Base-by-base conservation (phyloP, 92 coral and sea anemone genomes). In the Zoanthus gigantus region DNA sequence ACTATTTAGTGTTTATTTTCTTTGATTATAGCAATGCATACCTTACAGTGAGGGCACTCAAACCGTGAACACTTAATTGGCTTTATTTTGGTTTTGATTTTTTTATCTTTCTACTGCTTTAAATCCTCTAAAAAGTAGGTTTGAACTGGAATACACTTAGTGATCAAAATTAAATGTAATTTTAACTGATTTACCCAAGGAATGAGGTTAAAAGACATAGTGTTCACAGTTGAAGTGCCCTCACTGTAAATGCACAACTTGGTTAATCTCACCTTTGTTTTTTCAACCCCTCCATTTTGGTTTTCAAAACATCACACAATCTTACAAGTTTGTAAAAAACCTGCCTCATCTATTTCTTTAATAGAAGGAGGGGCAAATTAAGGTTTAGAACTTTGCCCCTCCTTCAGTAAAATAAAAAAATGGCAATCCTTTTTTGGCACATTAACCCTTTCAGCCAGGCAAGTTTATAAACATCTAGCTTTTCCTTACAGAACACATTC, bases 271-370 rank as follows among this genome's bases (percentile, higher is more conserved):
- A 73, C 56, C 50, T 48, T 69, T 63, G 3, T 63, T 16, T 73
- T 44, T 73, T 73, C 45, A 73, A 46, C 9, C 77, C 77, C 77
- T 73, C 77, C 77, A 18, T 73, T 73, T 73, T 73, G 56, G 56
- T 73, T 73, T 73, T 73, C 54, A 73, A 73, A 73, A 73, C 50
- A 42, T 73, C 50, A 73, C 77, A 73, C 77, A 73, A 42, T 73
- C 54, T 44, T 73, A 73, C 56, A 73, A 73, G 50, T 73, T 73
- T 73, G 50, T 73, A 73, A 73, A 44, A 73, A 73, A 73, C 16
- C 77, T 73, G 77, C 30, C 77, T 73, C 31, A 45, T 73, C 29
- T 73, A 34, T 73, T 17, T 73, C 56, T 18, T 73, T 42, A 73
- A 44, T 37, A 37, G 8, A 32, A 30, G 31, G 72, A 30, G 72